These are phyloP conservation scores for Hemicordylus capensis DNA, from an alignment of 2,113 vertebrate species.

Conservation along the genomic window DNA sequence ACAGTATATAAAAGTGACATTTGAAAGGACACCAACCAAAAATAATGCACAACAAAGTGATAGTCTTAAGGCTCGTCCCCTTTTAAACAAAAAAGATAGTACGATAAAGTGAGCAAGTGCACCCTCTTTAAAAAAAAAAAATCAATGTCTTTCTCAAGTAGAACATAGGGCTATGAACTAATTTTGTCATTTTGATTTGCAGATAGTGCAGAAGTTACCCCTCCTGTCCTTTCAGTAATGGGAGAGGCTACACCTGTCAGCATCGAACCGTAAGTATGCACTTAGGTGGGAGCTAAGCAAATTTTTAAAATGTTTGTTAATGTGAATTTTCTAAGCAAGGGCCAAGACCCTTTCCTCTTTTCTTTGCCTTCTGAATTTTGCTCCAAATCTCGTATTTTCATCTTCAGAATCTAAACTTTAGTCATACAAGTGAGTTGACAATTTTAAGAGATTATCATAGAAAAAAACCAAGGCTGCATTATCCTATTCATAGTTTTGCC, in stretches of 20 bases:
- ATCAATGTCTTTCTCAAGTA: neutral
- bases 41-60: neutral
- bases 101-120: neutral
- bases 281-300: neutral
- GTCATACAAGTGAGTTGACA: neutral
- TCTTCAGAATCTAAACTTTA: neutral
- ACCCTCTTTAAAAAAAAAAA: neutral
- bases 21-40: neutral
- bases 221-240: slow-evolving; percentile 90
- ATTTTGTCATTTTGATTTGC: slow-evolving; percentile 53
- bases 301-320: neutral
- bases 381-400: too few relatives aligned
- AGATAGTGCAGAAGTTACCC: slow-evolving; percentile 95
- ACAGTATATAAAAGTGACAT: neutral
- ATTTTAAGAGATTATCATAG: neutral
- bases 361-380: neutral
- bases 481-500: neutral
- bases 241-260: slow-evolving; percentile 94
- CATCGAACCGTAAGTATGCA: slow-evolving; percentile 94
- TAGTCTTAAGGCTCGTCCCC: neutral
- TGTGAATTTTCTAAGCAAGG: neutral
- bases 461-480: neutral
- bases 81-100: neutral
- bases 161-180: slow-evolving; percentile 5
- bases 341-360: neutral